Evolutionary conservation across 2,888 invertebrate species (phyloP).

Genomic region (Eupithecia subumbrata): DNA sequence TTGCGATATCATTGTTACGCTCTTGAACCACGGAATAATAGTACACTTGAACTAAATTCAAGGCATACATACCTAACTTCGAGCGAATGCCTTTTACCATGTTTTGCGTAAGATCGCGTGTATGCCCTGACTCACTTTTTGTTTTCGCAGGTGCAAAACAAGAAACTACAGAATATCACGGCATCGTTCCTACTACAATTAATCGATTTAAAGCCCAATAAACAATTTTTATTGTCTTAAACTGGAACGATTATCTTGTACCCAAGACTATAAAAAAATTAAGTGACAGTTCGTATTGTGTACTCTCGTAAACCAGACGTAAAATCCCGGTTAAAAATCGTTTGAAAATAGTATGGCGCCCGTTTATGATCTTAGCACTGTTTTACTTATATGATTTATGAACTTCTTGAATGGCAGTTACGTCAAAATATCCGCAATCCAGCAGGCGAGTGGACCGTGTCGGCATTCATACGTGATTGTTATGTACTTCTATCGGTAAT

Average conservation of each 20-base stretch:
- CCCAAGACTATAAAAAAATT: slow-evolving; percentile 2
- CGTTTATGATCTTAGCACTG: slow-evolving; percentile 43
- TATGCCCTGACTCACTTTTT: slow-evolving; percentile 43
- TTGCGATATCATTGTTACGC: slow-evolving; percentile 39
- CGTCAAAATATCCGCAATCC: slow-evolving; percentile 55
- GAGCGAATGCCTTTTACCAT: slow-evolving; percentile 34
- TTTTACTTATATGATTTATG: slow-evolving; percentile 53
- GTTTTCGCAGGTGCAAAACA: slow-evolving; percentile 47
- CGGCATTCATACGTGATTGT: slow-evolving; percentile 15
- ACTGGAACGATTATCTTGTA: slow-evolving; percentile 12
- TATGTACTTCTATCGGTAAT: not conserved
- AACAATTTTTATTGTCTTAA: slow-evolving; percentile 12
- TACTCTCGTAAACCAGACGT: slow-evolving; percentile 9
- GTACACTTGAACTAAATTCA: slow-evolving; percentile 28
- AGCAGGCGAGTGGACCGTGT: slow-evolving; percentile 46
- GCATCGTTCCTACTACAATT: slow-evolving; percentile 35
- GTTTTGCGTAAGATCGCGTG: slow-evolving; percentile 40
- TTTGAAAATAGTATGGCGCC: slow-evolving; percentile 31
- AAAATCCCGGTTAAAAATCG: slow-evolving; percentile 20
- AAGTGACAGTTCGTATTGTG: slow-evolving; percentile 15
- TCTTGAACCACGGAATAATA: slow-evolving; percentile 31
- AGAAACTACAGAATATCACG: slow-evolving; percentile 42
- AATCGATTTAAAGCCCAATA: slow-evolving; percentile 21
- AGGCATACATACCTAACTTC: slow-evolving; percentile 15
- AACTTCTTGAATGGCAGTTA: slow-evolving; percentile 53